Evolutionary conservation across 2,888 invertebrate species (phyloP), one percentile per base, ranked within the genome.

Genomic region (Campoplex capitator): DNA sequence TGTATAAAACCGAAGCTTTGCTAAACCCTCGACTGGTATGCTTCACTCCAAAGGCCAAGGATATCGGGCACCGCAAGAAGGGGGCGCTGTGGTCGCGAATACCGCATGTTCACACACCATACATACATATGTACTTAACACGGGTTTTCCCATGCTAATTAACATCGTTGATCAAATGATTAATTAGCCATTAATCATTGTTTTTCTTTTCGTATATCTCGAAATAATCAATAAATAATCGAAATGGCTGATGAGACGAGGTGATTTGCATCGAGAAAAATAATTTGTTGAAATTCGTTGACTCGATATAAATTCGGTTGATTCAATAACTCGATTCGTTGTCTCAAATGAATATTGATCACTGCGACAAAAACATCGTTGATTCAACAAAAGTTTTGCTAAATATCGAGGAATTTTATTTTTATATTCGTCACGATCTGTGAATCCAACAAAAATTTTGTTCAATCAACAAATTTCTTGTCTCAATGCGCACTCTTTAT

Each of bases 31-130:
- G 16, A 78, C 70, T 74, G 75, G 51, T 75, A 75, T 79, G 65
- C 54, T 62, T 7, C 45, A 82, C 79, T 84, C 78, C 38, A 87
- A 82, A 87, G 87, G 84, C 87, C 87, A 87, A 87, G 87, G 87
- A 87, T 87, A 84, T 87, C 84, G 75, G 48, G 70, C 78, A 78
- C 83, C 82, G 70, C 78, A 77, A 75, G 75, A 74, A 74, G 78
- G 70, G 70, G 67, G 74, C 75, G 78, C 67, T 79, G 82, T 56
- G 87, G 82, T 82, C 70, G 82, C 75, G 75, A 82, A 82, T 87
- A 78, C 78, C 82, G 48, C 35, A 67, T 38, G 62, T 76, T 54
- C 70, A 56, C 38, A 54, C 38, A 38, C 70, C 23, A 38, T 67
- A 54, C 35, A 35, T 67, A 67, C 32, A 13, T 56, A 58, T 68